Evolutionary conservation across 1,140 invertebrate species (phyloP).

Genomic region (Musca vetustissima): DNA sequence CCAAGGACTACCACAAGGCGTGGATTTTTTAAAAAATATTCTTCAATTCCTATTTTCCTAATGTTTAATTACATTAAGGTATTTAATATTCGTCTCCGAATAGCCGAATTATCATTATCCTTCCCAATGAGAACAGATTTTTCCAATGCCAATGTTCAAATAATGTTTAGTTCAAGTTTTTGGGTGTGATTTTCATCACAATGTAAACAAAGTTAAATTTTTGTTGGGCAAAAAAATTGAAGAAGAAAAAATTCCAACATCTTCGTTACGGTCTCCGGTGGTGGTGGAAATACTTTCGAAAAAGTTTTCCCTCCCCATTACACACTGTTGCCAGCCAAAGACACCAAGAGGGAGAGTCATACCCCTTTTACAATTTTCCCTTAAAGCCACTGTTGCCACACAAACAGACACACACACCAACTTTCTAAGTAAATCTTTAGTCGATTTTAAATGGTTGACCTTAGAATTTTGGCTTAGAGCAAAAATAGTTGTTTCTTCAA

Average conservation of each 20-base stretch:
- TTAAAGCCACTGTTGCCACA: neutral
- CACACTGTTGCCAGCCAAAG: neutral
- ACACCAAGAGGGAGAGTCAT: too few species aligned
- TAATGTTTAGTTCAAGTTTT: neutral
- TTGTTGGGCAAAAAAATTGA: neutral
- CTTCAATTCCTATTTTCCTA: too few species aligned
- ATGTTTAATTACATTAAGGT: too few species aligned
- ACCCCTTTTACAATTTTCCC: neutral
- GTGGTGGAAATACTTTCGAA: neutral
- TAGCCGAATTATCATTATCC: too few species aligned
- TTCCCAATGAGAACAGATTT: too few species aligned
- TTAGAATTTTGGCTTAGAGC: conserved; percentile 20
- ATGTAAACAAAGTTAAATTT: conserved; percentile 14
- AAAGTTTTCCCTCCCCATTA: neutral
- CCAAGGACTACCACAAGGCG: too few species aligned
- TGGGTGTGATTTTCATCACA: conserved; percentile 20
- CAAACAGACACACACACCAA: neutral
- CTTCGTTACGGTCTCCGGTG: neutral
- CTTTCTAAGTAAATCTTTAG: conserved; percentile 11
- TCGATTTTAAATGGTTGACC: conserved; percentile 22
- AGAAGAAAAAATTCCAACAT: neutral
- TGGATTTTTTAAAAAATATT: too few species aligned
- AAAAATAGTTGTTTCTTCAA: neutral
- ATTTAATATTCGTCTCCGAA: too few species aligned
- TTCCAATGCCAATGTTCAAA: too few species aligned